These are phyloP conservation scores for Andrena hattorfiana DNA, from an alignment of 2,888 invertebrate genomes.

Conservation along the genomic window DNA sequence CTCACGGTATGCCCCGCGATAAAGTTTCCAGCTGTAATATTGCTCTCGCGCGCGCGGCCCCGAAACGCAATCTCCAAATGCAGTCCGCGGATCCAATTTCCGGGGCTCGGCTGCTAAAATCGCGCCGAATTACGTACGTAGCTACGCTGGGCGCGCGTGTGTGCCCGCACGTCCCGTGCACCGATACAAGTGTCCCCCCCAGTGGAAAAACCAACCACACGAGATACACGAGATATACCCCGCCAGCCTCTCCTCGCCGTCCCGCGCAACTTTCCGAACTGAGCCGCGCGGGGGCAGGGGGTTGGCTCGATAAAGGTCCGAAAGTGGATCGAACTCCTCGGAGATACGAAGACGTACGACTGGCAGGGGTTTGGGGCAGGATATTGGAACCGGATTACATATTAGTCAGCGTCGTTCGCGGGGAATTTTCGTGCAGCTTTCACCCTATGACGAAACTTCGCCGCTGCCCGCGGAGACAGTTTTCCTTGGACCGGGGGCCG, in stretches of 20 bases:
- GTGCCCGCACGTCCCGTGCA: neutral
- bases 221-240: neutral
- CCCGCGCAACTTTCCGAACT: constrained; percentile 13
- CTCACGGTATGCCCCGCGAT: constrained; percentile 27
- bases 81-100: constrained; percentile 63
- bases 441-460: constrained; percentile 28
- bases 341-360: constrained; percentile 63
- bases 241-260: neutral
- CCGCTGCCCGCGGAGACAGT: neutral
- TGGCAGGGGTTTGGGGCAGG: constrained; percentile 66
- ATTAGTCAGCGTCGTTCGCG: constrained; percentile 74
- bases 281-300: neutral
- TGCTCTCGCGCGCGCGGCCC: neutral
- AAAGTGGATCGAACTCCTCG: constrained; percentile 27
- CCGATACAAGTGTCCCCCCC: neutral
- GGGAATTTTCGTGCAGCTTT: constrained; percentile 73
- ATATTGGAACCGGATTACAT: constrained; percentile 82
- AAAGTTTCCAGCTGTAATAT: constrained; percentile 51
- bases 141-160: neutral
- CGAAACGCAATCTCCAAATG: constrained; percentile 58
- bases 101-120: constrained; percentile 58
- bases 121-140: constrained; percentile 45
- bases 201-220: constrained; percentile 27
- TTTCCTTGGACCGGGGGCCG: constrained; percentile 5
- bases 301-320: constrained; percentile 3